Evolutionary conservation across 2,797 vertebrate species (phyloP).

Genomic region (Notolepis coatsorum): DNA sequence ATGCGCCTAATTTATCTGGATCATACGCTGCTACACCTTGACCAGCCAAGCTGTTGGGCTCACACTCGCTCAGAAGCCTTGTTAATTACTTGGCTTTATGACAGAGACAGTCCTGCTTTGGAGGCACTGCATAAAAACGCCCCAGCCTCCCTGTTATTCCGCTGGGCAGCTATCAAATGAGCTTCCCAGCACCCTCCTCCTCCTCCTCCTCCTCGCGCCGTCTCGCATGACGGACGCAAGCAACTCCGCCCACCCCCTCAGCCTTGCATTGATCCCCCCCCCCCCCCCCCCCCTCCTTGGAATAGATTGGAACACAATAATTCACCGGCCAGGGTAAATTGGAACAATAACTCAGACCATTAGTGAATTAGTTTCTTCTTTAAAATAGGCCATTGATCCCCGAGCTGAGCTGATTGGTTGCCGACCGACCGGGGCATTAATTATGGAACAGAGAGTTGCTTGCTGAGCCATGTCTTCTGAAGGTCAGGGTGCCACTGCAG

Average conservation of each 20-base stretch:
- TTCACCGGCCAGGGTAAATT: constrained; percentile 81
- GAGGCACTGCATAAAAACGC: constrained; percentile 59
- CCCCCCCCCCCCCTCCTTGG: constrained; percentile 15
- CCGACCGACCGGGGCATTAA: constrained; percentile 79
- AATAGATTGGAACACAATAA: constrained; percentile 76
- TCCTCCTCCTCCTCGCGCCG: constrained; percentile 48
- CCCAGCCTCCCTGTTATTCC: constrained; percentile 47
- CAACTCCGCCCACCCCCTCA: constrained; percentile 32
- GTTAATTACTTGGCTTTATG: constrained; percentile 81
- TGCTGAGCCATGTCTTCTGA: constrained; percentile 82
- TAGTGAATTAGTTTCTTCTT: constrained; percentile 87
- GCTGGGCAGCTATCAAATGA: constrained; percentile 66
- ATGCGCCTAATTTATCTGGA: constrained; percentile 57
- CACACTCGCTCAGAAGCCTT: constrained; percentile 48
- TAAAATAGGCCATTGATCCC: constrained; percentile 83
- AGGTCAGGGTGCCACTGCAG: constrained; percentile 79
- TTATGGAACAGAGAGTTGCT: constrained; percentile 76
- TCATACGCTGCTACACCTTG: constrained; percentile 37
- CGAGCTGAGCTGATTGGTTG: constrained; percentile 76
- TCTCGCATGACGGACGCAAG: constrained; percentile 60
- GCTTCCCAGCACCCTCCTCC: constrained; percentile 44
- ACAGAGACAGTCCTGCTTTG: constrained; percentile 59
- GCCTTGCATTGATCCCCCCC: constrained; percentile 65
- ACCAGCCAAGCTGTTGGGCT: constrained; percentile 40
- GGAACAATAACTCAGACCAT: constrained; percentile 84